Conservation (phyloP, 1,140 invertebrate genomes). For the Drosophila baimaii region DNA sequence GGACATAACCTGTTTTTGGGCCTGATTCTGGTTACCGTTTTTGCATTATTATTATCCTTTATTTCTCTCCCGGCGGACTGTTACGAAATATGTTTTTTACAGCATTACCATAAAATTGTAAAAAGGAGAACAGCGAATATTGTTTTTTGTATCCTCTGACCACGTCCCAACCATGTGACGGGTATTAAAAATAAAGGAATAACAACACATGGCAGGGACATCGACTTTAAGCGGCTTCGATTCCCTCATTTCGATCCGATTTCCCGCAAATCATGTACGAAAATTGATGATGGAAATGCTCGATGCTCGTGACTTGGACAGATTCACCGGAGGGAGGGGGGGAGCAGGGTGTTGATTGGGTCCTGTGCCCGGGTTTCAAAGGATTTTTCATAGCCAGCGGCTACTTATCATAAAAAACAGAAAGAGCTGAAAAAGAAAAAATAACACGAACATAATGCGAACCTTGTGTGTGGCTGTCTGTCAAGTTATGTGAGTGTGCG, state of each 20-base stretch:
- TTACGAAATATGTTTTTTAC: constrained; percentile 80
- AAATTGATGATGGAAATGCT: constrained; percentile 76
- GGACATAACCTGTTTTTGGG: constrained; percentile 36
- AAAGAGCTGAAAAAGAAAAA: constrained; percentile 27
- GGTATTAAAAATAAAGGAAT: constrained; percentile 67
- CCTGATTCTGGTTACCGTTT: constrained; percentile 36
- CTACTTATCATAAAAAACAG: constrained; percentile 80
- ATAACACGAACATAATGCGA: constrained; percentile 65
- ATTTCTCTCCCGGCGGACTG: constrained; percentile 58
- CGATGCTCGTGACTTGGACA: constrained; percentile 65
- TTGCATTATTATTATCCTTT: constrained; percentile 76
- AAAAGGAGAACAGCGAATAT: constrained; percentile 50
- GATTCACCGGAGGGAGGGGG: constrained; percentile 5
- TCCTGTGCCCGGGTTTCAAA: constrained; percentile 60
- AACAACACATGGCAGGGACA: constrained; percentile 52
- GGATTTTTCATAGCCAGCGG: constrained; percentile 77
- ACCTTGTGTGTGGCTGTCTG: constrained; percentile 58
- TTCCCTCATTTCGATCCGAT: constrained; percentile 52
- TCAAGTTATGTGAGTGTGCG: constrained; percentile 69
- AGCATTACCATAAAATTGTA: constrained; percentile 79
- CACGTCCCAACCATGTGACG: constrained; percentile 78
- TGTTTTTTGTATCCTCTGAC: constrained; percentile 48
- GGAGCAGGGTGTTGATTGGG: constrained; percentile 63
- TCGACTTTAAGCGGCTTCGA: constrained; percentile 75
- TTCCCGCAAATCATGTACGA: constrained; percentile 81